A percentile compares a stretch with the other conserved stretches of the same genome.
These are phyloP conservation scores for Eubasilissa splendida DNA, from an alignment of 2,888 invertebrate species.

Conservation along the genomic window DNA sequence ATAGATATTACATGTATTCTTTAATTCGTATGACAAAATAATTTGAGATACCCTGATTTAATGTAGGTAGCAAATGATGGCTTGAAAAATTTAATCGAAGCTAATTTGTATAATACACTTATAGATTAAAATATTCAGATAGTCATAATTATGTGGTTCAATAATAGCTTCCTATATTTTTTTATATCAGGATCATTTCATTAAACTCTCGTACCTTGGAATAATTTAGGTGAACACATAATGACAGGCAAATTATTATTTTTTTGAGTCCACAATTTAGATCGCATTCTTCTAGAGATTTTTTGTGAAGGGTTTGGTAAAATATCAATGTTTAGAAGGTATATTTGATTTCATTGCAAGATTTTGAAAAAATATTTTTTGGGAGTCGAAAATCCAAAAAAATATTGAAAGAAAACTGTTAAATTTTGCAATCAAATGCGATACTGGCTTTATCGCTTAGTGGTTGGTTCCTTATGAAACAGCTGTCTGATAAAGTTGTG, in stretches of 20 bases:
- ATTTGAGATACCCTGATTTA: no score
- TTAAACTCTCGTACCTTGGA: constrained; percentile 1
- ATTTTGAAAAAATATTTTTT: no score
- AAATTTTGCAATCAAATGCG: no score
- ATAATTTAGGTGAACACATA: constrained; percentile 41
- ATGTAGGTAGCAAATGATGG: not conserved
- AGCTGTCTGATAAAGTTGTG: constrained; percentile 18
- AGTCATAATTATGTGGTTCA: constrained; percentile 37
- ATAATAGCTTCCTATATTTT: constrained; percentile 33
- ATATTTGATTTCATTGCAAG: no score
- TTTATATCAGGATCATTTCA: not conserved
- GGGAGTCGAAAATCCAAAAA: no score
- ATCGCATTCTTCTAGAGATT: not conserved
- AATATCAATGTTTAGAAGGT: no score
- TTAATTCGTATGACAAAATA: no score
- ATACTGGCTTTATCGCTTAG: not conserved
- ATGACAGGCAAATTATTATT: constrained; percentile 34
- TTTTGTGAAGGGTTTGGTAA: constrained; percentile 8
- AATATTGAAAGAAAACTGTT: no score
- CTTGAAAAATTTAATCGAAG: not conserved
- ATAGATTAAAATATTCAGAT: constrained; percentile 45
- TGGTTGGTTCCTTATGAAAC: constrained; percentile 2
- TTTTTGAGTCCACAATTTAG: not conserved
- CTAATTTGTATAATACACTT: constrained; percentile 29
- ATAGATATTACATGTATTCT: not conserved